These are phyloP conservation scores for Chelon labrosus DNA, from an alignment of 2,797 vertebrate species.

Conservation along the genomic window DNA sequence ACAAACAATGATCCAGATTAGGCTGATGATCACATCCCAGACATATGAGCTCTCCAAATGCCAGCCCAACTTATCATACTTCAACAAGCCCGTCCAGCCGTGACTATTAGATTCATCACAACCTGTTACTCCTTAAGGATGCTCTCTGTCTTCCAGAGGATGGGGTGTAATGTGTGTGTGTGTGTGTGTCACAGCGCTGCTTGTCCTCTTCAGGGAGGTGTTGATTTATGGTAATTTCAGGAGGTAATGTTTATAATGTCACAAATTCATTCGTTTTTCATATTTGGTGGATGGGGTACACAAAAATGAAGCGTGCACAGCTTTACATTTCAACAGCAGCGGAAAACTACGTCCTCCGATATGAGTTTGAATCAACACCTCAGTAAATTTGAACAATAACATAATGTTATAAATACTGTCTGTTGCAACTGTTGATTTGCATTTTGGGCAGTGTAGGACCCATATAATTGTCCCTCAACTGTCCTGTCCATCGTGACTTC, in stretches of 20 bases:
- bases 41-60: slow-evolving; percentile 78
- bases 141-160: slow-evolving; percentile 45
- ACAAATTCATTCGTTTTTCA: too few species aligned
- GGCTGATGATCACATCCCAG: slow-evolving; percentile 78
- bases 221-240: background rate
- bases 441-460: too few species aligned
- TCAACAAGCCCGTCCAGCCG: slow-evolving; percentile 58
- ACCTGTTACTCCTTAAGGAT: slow-evolving; percentile 55
- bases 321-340: too few species aligned
- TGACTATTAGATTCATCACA: slow-evolving; percentile 69
- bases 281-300: too few species aligned
- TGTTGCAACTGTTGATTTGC: too few species aligned
- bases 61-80: slow-evolving; percentile 79
- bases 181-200: slow-evolving; percentile 7
- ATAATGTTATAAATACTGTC: too few species aligned
- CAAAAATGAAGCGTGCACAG: too few species aligned
- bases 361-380: too few species aligned
- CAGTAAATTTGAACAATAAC: too few species aligned
- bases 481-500: too few species aligned
- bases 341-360: too few species aligned
- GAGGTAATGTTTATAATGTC: background rate
- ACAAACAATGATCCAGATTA: slow-evolving; percentile 81
- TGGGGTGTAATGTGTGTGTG: background rate
- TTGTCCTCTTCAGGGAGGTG: background rate
- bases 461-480: too few species aligned